Base-by-base conservation (phyloP, 2,113 vertebrate genomes). In the Siphamia tubifer region DNA sequence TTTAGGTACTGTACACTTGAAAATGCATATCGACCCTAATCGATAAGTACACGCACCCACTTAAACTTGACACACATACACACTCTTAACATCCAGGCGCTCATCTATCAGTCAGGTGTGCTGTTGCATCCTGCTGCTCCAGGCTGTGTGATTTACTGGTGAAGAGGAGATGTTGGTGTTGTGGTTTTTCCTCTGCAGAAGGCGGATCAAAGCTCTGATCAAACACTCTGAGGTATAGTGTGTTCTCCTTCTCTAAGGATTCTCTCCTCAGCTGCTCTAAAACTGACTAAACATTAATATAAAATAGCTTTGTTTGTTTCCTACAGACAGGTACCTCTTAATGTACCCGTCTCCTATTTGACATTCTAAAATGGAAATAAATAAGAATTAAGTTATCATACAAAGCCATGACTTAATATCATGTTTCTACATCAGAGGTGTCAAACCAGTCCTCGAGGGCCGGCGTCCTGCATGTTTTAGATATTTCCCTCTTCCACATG, bases 1-100 rank as follows among this genome's bases (percentile, higher is more conserved):
- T 74, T 81, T 77, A 28, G 54, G 73, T 62, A 64, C 47, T 77
- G 69, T 80, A 64, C 52, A 8, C 31, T 39, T 49, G 56, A 73
- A 84, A 68, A 65, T 62, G 30, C 58, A 43, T 19, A 52, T 45
- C 8, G 17, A 32, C 24, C 31, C 34, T 5, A 39, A 56, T 85
- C 57, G 58, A 82, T 85, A 67, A 38, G 42, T 40, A 20, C 49
- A 39, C 47, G 55, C 32, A 43, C 43, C 45, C 27, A 27, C 27
- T 5, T 20, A 3, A 3, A 12, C 35, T 21, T 32, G 6, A 12
- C 45, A 48, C 45, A 30, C 45, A 48, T 12, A 19, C 27, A 31
- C 35, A 24, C 2, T 6, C 8, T 39, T 39, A 4, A 10, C 55
- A 60, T 36, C 51, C 39, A 54, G 23, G 30, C 31, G 40, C 61